Evolutionary conservation across 2,797 vertebrate genomes (phyloP), one percentile per base, ranked within the genome.

Genomic region (Craterocephalus amniculus): DNA sequence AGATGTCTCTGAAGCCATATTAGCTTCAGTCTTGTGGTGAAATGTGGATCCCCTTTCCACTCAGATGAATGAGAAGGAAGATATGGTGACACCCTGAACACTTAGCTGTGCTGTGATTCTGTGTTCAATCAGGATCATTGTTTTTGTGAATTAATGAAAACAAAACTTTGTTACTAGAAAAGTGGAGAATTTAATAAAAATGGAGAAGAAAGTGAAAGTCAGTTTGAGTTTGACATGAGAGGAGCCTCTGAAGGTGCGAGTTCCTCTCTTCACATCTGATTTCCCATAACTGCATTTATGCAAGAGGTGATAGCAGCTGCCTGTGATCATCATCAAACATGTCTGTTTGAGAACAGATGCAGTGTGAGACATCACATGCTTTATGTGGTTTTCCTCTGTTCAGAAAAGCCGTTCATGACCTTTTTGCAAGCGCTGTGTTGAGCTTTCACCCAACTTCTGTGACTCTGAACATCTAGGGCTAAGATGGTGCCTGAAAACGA

Each of bases 391-490:
- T n/a, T n/a, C n/a, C n/a, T n/a, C n/a, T n/a, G n/a, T n/a, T n/a
- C n/a, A n/a, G n/a, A n/a, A n/a, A n/a, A 3, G 64, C 65, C 58
- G 66, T 64, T 86, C 76, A 63, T 78, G 79, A 62, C 60, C 62
- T 57, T 40, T 24, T 20, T 57, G 40, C 67, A 59, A 38, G 55
- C 18, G 49, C 71, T 83, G 65, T 26, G 32, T 74, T 76, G 67
- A 74, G 56, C 77, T 86, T 84, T 78, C 74, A 57, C 79, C 74
- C 49, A 51, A 84, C 78, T 71, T 4, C 58, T 80, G 68, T 57
- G 63, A 61, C 34, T 81, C 59, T 76, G 67, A 80, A 68, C 63
- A 76, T 72, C 70, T 71, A 40, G 63, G 76, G 65, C 20, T 22
- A 63, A 71, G 51, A 72, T 74, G 59, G 58, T 12, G 45, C 34